phyloP scores from a whole-genome alignment of 2,888 invertebrate species.

The Heliconius erato region DNA sequence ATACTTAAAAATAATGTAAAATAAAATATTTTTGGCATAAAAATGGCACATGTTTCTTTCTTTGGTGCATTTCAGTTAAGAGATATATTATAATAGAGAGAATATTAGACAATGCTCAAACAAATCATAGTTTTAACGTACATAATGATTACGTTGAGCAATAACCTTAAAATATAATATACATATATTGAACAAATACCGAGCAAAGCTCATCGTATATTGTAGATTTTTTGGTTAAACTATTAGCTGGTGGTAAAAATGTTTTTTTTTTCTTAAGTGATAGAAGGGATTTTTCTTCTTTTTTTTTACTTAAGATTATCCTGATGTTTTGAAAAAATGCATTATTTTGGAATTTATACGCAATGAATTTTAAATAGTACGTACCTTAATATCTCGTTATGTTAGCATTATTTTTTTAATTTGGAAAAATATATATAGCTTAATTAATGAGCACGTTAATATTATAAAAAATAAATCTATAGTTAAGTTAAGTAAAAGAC shows the following conservation, averaged over 20 bases:
- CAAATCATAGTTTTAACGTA: constrained; percentile 63
- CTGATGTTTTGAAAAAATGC: not conserved
- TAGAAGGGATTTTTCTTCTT: not conserved
- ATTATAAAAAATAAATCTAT: constrained; percentile 12
- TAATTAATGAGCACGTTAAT: constrained; percentile 1
- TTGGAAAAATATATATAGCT: constrained; percentile 1
- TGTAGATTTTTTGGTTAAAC: not conserved
- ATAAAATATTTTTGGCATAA: constrained; percentile 62
- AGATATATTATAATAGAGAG: too few relatives aligned
- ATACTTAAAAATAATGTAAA: constrained; percentile 50
- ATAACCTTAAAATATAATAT: constrained; percentile 72
- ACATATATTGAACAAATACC: constrained; percentile 75
- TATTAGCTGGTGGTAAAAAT: not conserved
- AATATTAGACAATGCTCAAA: constrained; percentile 49
- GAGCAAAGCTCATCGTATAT: constrained; percentile 56
- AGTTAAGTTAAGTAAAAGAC: not conserved
- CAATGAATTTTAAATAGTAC: not conserved
- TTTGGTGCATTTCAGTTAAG: constrained; percentile 67
- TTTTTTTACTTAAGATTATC: not conserved
- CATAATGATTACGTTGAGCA: constrained; percentile 78
- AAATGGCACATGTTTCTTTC: constrained; percentile 56
- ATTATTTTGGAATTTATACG: not conserved
- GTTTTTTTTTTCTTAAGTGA: not conserved
- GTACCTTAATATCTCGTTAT: not conserved
- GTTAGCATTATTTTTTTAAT: not conserved